Percentiles rank a stretch among this genome's conserved stretches.
phyloP scores from a whole-genome alignment of 2,797 vertebrate species.

The Petrocephalus sullivani region DNA sequence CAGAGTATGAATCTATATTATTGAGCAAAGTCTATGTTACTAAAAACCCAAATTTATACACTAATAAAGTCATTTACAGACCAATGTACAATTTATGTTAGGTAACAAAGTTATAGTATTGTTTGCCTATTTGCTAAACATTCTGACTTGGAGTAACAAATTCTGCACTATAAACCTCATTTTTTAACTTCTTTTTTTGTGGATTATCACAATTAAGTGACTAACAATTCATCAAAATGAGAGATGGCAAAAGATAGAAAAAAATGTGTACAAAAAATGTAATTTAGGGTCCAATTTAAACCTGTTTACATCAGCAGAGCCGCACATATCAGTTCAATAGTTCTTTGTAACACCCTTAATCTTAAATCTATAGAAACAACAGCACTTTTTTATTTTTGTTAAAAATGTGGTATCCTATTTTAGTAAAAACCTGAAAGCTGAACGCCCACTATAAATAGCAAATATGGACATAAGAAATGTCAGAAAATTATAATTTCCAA shows the following conservation, averaged over 20 bases:
- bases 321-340: neutral
- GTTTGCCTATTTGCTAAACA: neutral
- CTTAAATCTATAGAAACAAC: neutral
- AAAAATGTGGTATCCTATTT: neutral
- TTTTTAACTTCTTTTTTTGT: neutral
- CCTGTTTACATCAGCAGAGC: neutral
- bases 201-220: neutral
- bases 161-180: neutral
- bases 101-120: neutral
- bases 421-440: neutral
- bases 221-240: neutral
- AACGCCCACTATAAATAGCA: neutral
- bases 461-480: neutral
- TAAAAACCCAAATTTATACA: neutral
- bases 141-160: neutral
- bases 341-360: neutral
- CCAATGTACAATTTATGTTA: neutral
- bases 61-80: neutral
- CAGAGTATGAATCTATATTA: neutral
- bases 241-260: neutral
- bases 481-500: neutral
- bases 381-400: neutral
- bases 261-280: neutral
- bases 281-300: neutral
- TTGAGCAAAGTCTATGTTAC: neutral